Base-by-base conservation (phyloP, 1,140 invertebrate species). In the Drosophila equinoxialis region DNA sequence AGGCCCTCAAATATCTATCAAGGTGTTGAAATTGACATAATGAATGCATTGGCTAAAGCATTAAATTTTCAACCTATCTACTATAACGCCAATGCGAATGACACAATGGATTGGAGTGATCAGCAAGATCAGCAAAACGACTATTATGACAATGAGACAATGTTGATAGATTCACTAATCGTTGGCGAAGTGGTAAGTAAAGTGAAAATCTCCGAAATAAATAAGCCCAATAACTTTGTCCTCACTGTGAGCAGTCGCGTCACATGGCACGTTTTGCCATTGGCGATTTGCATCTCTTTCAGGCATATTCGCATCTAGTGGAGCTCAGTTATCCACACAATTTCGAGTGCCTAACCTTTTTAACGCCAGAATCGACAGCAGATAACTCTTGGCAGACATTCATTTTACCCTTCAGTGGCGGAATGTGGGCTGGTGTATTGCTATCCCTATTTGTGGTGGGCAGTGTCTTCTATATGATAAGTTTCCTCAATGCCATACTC, bases 361-460 rank as follows among this genome's bases (percentile, higher is more conserved):
- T 97, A 2, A 97, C 96, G 6, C 96, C 96, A 1, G 96, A 97
- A 93, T 94, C 96, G 26, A 91, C 95, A 26, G 94, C 94, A 17
- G 95, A 97, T 92, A 96, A 96, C 84, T 96, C 96, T 5, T 97
- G 96, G 96, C 95, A 96, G 91, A 96, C 96, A 4, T 92, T 97
- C 6, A 95, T 97, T 74, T 86, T 96, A 62, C 96, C 97, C 1
- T 97, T 97, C 72, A 95, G 85, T 26, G 78, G 66, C 1, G 79
- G 61, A 8, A 92, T 92, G 91, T 92, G 91, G 91, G 69, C 71
- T 0, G 90, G 90, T 0, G 82, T 92, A 2, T 33, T 92, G 20
- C 67, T 92, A 20, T 92, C 91, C 0, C 69, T 91, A 0, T 76
- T 92, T 20, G 57, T 81, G 0, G 86, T 92, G 10, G 90, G 91